Evolutionary conservation across 1,140 invertebrate genomes (phyloP).

Genomic region (Drosophila neocordata): DNA sequence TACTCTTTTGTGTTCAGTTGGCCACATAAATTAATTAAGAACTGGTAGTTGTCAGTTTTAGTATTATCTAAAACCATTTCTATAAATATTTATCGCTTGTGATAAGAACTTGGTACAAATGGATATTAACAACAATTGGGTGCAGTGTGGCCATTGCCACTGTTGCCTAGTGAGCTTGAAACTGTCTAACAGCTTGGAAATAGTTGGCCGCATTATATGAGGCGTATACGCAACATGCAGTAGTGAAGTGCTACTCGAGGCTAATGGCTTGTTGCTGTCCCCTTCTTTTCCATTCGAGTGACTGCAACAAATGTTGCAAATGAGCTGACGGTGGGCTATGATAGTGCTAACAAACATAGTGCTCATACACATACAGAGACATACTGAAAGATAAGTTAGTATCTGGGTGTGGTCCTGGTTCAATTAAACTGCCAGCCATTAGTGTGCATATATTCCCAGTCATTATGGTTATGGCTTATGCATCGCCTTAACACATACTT

Average conservation of each 20-base stretch:
- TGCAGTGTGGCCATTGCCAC: constrained; percentile 30
- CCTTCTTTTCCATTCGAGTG: constrained; percentile 36
- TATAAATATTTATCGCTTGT: constrained; percentile 7
- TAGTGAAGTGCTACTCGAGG: constrained; percentile 23
- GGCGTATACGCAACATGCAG: constrained; percentile 64
- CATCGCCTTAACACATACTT: constrained; percentile 64
- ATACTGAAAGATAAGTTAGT: constrained; percentile 38
- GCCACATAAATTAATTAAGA: background rate
- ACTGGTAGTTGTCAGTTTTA: background rate
- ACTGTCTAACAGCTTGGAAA: constrained; percentile 79
- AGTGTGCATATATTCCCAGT: constrained; percentile 53
- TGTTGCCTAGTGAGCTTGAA: constrained; percentile 68
- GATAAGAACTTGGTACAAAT: background rate
- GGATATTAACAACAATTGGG: constrained; percentile 4
- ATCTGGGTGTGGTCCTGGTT: constrained; percentile 57
- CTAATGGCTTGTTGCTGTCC: constrained; percentile 46
- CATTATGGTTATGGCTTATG: constrained; percentile 57
- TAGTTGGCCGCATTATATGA: constrained; percentile 54
- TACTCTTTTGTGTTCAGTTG: background rate
- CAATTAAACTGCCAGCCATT: constrained; percentile 76
- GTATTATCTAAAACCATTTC: background rate
- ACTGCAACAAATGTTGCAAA: constrained; percentile 75
- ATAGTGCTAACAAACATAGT: constrained; percentile 39
- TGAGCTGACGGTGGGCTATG: constrained; percentile 75
- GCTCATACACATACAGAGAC: constrained; percentile 12